Base-by-base conservation (phyloP, 2,113 vertebrate species). In the Gyps fulvus region DNA sequence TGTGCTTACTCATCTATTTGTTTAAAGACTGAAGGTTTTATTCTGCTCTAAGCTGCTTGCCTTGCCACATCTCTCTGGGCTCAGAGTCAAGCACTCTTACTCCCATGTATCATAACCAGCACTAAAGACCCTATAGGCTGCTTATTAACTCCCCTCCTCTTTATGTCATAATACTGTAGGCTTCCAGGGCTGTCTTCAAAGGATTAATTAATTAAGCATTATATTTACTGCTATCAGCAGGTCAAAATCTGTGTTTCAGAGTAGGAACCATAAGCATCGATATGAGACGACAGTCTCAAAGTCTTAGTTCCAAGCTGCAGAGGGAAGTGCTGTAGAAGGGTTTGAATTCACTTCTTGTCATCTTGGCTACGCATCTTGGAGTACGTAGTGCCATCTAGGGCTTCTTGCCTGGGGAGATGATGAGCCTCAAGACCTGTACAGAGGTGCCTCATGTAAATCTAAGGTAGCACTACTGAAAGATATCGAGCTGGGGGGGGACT, bases 21-120 rank as follows among this genome's bases (percentile, higher is more conserved):
- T 76, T 94, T 90, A 73, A 83, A 66, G 81, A 94, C 10, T 58
- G 80, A 91, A 94, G 54, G 62, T 32, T 88, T 91, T 95, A 83
- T 80, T 87, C 58, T 95, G 17, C 55, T 85, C 50, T 77, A 87
- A 95, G 66, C 45, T 91, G 36, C 87, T 61, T 91, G 69, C 61
- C 61, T 95, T 94, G 62, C 62, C 71, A 77, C 71, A 65, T 59
- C 40, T 84, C 52, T 85, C 84, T 73, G 73, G 84, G 89, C 73
- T 95, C 27, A 52, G 77, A 92, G 20, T 91, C 84, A 89, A 94
- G 54, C 8, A 22, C 47, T 55, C 45, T 47, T 43, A 81, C 62
- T 91, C 43, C 36, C 16, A 69, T 80, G 54, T 29, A 80, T 73
- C 74, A 88, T 11, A 71, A 90, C 22, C 29, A 83, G 58, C 58